Conservation (phyloP, 2,888 invertebrate genomes). For the Holacanthella duospinosa region DNA sequence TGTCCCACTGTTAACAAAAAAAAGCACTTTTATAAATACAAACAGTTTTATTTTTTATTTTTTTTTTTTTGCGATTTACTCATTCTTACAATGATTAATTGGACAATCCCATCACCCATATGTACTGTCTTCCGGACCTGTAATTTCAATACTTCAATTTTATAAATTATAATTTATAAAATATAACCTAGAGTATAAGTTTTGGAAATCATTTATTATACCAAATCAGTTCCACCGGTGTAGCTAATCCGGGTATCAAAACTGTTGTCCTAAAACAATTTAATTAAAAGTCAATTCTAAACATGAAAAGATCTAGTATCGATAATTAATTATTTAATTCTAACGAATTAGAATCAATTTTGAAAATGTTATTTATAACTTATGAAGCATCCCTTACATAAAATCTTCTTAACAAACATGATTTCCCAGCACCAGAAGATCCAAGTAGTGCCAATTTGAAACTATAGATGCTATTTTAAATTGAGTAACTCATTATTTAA, state of each 20-base stretch:
- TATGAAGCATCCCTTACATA: constrained; percentile 18
- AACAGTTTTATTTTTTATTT: no score
- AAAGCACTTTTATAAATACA: no score
- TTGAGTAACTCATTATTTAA: no score
- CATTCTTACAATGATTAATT: constrained; percentile 29
- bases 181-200: background rate
- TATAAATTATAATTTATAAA: no score
- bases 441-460: constrained; percentile 35
- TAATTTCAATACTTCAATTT: no score
- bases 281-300: background rate
- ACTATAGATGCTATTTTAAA: constrained; percentile 17
- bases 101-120: constrained; percentile 29
- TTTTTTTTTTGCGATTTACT: background rate
- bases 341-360: background rate
- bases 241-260: constrained; percentile 29
- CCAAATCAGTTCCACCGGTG: constrained; percentile 33
- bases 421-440: constrained; percentile 31
- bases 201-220: background rate
- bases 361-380: background rate
- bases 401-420: constrained; percentile 30
- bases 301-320: background rate
- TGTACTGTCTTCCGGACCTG: constrained; percentile 29
- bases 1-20: constrained; percentile 25
- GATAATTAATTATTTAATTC: background rate
- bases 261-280: constrained; percentile 25